These are phyloP conservation scores for Drosophila diplacantha DNA, from an alignment of 2,888 invertebrate species.

Conservation along the genomic window DNA sequence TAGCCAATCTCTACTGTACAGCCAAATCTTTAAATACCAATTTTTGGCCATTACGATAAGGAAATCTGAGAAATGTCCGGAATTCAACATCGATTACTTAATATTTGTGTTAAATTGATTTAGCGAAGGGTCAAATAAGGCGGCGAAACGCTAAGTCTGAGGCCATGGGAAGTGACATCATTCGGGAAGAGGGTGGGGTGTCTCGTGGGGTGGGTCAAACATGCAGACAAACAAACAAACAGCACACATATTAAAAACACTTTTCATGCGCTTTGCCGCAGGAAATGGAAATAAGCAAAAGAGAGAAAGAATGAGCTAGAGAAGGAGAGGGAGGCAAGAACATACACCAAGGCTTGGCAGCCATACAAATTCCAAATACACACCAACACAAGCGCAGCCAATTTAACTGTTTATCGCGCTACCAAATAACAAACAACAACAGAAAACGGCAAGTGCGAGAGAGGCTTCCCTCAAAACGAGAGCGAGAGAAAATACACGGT, in stretches of 20 bases:
- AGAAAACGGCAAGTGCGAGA: slow-evolving; percentile 29
- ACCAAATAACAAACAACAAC: slow-evolving; percentile 59
- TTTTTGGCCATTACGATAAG: slow-evolving; percentile 10
- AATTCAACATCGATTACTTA: slow-evolving; percentile 22
- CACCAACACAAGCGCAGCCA: slow-evolving; percentile 43
- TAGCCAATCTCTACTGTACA: slow-evolving; percentile 8
- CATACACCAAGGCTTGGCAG: slow-evolving; percentile 50
- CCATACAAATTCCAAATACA: slow-evolving; percentile 53
- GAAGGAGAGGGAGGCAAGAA: neutral
- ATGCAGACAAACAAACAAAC: slow-evolving; percentile 34
- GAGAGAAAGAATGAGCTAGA: neutral
- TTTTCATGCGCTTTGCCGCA: slow-evolving; percentile 28
- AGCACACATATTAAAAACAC: slow-evolving; percentile 42
- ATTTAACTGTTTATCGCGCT: slow-evolving; percentile 67
- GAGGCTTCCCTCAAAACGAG: slow-evolving; percentile 23
- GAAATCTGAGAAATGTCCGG: slow-evolving; percentile 2
- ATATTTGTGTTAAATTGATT: slow-evolving; percentile 14
- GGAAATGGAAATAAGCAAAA: slow-evolving; percentile 27
- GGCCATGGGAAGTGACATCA: slow-evolving; percentile 33
- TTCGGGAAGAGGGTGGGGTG: slow-evolving; percentile 23
- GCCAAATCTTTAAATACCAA: neutral
- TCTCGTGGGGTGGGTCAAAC: slow-evolving; percentile 39
- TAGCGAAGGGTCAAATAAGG: slow-evolving; percentile 18
- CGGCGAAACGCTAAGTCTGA: neutral
- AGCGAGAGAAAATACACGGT: slow-evolving; percentile 16